These are phyloP conservation scores for Phallusia fumigata DNA, from an alignment of 23 tunicate genomes.

Conservation along the genomic window DNA sequence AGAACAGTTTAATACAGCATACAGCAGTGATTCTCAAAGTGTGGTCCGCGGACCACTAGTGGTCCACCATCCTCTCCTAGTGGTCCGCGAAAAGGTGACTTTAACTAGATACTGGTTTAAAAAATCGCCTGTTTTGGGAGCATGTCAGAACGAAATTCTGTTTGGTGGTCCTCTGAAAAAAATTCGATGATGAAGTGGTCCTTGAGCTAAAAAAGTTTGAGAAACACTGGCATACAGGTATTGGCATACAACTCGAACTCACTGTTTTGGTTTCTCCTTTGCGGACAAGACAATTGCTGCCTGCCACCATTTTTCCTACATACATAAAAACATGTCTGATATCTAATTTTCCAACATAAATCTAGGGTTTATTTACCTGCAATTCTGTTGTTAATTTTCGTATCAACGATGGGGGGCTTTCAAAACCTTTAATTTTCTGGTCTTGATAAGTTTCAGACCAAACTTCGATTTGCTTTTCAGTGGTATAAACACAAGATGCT, in stretches of 20 bases:
- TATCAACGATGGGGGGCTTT: constrained; percentile 43
- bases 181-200: too few species aligned
- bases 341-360: background rate
- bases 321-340: background rate
- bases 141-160: too few species aligned
- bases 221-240: too few species aligned
- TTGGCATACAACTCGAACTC: background rate
- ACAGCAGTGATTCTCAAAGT: too few species aligned
- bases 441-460: constrained; percentile 25
- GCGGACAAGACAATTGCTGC: constrained; percentile 18
- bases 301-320: constrained; percentile 63
- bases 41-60: too few species aligned
- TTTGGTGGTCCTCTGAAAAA: too few species aligned
- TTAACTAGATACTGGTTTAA: too few species aligned
- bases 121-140: too few species aligned
- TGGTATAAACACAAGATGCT: constrained; percentile 65
- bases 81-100: too few species aligned
- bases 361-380: constrained; percentile 77
- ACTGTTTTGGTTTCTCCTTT: constrained; percentile 10
- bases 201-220: too few species aligned
- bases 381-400: constrained; percentile 50
- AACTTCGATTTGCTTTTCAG: constrained; percentile 34
- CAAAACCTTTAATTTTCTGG: background rate
- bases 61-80: too few species aligned
- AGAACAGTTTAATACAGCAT: too few species aligned